Conservation (phyloP, 2,888 invertebrate genomes). For the Chorisops tibialis region DNA sequence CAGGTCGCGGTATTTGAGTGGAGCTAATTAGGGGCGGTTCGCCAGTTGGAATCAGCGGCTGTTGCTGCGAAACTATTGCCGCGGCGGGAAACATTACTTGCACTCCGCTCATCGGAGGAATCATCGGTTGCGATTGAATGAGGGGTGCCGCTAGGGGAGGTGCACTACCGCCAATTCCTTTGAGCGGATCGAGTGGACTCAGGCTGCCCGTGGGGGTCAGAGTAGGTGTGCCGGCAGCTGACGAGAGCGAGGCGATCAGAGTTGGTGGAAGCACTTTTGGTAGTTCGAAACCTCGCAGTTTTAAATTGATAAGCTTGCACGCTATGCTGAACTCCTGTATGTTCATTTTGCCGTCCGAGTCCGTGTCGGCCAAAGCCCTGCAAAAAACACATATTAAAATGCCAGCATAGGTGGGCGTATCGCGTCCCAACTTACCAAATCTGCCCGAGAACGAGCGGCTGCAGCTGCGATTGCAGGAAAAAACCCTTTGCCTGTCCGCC, state of each 20-base stretch:
- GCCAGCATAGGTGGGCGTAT: too few relatives aligned
- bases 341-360: slow-evolving; percentile 95
- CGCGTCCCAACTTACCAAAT: slow-evolving; percentile 72
- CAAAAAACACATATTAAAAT: slow-evolving; percentile 35
- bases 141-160: slow-evolving; percentile 31
- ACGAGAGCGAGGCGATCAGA: slow-evolving; percentile 65
- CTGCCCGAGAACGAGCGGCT: slow-evolving; percentile 83
- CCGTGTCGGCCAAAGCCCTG: slow-evolving; percentile 88
- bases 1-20: slow-evolving; percentile 14
- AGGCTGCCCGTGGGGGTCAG: slow-evolving; percentile 47
- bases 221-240: slow-evolving; percentile 53
- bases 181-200: slow-evolving; percentile 47
- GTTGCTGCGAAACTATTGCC: slow-evolving; percentile 15
- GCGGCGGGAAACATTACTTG: neutral
- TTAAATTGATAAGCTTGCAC: slow-evolving; percentile 92
- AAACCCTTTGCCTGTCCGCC: slow-evolving; percentile 93
- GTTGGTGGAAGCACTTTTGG: slow-evolving; percentile 81
- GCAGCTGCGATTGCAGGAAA: slow-evolving; percentile 86
- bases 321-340: slow-evolving; percentile 96
- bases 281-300: slow-evolving; percentile 86
- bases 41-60: slow-evolving; percentile 42
- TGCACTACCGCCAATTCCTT: slow-evolving; percentile 36
- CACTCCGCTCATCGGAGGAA: slow-evolving; percentile 27
- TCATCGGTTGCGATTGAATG: slow-evolving; percentile 36
- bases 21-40: slow-evolving; percentile 25